These are phyloP conservation scores for Chymomyza caudatula DNA, from an alignment of 2,888 invertebrate species.

Conservation along the genomic window DNA sequence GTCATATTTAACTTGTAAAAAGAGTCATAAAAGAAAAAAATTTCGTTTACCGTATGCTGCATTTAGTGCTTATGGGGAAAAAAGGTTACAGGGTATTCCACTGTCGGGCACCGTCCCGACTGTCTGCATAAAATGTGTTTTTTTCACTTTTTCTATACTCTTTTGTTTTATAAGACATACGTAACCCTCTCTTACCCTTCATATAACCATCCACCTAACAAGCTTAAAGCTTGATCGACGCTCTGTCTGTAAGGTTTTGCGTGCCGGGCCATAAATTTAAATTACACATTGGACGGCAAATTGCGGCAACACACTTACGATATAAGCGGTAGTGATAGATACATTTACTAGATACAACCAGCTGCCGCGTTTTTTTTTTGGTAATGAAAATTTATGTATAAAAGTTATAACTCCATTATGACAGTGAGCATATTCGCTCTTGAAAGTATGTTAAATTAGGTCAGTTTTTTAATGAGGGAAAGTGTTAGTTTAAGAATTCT, in stretches of 20 bases:
- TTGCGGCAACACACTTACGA: conserved; percentile 40
- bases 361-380: conserved; percentile 25
- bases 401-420: conserved; percentile 25
- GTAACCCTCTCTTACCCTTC: background rate
- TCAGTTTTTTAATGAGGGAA: background rate
- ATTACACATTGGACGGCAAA: conserved; percentile 32
- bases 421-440: background rate
- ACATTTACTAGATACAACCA: background rate
- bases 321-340: conserved; percentile 7
- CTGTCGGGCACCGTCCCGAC: too few species aligned
- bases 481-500: too few species aligned
- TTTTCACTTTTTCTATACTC: background rate
- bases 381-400: conserved; percentile 32
- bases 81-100: too few species aligned
- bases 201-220: background rate
- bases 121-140: too few species aligned
- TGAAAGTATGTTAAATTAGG: background rate
- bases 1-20: too few species aligned
- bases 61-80: too few species aligned
- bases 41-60: too few species aligned
- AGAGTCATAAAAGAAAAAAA: too few species aligned
- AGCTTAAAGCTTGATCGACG: conserved; percentile 44
- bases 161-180: background rate
- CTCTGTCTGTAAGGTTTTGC: conserved; percentile 36
- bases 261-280: conserved; percentile 44